Percentiles rank a stretch among this genome's conserved stretches.
These are phyloP conservation scores for Cavia porcellus DNA, from an alignment of 2,113 vertebrate species.

Conservation along the genomic window DNA sequence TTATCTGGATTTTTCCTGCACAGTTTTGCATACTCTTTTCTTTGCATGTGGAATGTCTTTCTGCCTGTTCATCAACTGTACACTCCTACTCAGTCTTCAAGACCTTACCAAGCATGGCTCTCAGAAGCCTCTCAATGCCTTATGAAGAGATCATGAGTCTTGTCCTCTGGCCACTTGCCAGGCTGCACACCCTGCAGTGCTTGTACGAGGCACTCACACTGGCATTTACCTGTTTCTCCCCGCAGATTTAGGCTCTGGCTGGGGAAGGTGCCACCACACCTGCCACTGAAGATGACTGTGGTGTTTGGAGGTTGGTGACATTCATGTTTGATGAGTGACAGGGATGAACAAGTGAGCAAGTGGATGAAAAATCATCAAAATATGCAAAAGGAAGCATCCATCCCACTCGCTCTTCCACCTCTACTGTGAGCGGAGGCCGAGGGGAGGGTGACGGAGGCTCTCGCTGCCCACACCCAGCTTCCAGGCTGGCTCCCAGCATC, in stretches of 20 bases:
- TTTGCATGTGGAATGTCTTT: not conserved
- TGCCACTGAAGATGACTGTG: not conserved
- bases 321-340: not conserved
- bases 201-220: accelerated
- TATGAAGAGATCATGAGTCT: not conserved
- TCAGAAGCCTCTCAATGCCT: not conserved
- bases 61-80: not conserved
- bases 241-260: not conserved
- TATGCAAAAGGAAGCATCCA: not conserved
- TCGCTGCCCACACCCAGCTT: not conserved
- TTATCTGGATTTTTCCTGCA: not conserved
- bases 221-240: not conserved
- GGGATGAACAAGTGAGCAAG: not conserved
- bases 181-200: not conserved
- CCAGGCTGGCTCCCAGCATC: not conserved
- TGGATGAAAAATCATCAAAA: not conserved
- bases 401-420: not conserved
- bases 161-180: not conserved
- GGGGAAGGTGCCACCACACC: not conserved
- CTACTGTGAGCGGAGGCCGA: not conserved
- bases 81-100: not conserved
- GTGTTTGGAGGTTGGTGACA: not conserved
- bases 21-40: not conserved
- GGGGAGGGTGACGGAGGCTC: too few species aligned
- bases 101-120: not conserved